Base-by-base conservation (phyloP, 2,888 invertebrate genomes). In the Corythucha ciliata region DNA sequence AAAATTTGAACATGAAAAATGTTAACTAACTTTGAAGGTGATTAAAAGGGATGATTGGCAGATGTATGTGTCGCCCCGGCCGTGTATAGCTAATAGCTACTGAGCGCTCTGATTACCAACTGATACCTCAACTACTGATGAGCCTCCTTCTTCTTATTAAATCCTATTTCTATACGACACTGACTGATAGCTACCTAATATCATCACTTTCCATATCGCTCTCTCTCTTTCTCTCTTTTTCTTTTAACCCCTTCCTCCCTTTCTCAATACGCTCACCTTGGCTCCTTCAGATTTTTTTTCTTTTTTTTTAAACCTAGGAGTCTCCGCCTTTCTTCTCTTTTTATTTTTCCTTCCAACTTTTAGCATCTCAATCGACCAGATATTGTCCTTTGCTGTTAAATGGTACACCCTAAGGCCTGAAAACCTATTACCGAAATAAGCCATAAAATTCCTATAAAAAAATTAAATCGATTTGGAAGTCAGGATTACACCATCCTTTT, bases 1-100 rank as follows among this genome's bases (percentile, higher is more conserved):
- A 54, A 48, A 54, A 54, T 46, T 49, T n/a, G n/a, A 46, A 54
- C 46, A 54, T 51, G 54, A 51, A 47, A 51, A 54, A 54, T 54
- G 51, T 42, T 51, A 34, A 54, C 41, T 40, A 42, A 50, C 47
- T 25, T 40, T 18, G 26, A n/a, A 18, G 41, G 48, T 54, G 51
- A 54, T 54, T 54, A 54, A 42, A 16, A 36, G 18, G 41, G 41
- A 54, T 54, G 54, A 54, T 54, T 54, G 54, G 54, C 54, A 54
- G 51, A 14, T 33, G n/a, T 25, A 48, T 48, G 48, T 50, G 50
- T 50, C 50, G 42, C 40, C 40, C n/a, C n/a, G n/a, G n/a, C n/a
- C n/a, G n/a, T n/a, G n/a, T 42, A 37, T 48, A 25, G 42, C 40
- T 50, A 50, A 50, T 50, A 44, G 50, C 40, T 21, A 40, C 39